Percentiles rank a stretch among this genome's conserved stretches.
phyloP scores from a whole-genome alignment of 2,113 vertebrate genomes.

The Puma concolor region DNA sequence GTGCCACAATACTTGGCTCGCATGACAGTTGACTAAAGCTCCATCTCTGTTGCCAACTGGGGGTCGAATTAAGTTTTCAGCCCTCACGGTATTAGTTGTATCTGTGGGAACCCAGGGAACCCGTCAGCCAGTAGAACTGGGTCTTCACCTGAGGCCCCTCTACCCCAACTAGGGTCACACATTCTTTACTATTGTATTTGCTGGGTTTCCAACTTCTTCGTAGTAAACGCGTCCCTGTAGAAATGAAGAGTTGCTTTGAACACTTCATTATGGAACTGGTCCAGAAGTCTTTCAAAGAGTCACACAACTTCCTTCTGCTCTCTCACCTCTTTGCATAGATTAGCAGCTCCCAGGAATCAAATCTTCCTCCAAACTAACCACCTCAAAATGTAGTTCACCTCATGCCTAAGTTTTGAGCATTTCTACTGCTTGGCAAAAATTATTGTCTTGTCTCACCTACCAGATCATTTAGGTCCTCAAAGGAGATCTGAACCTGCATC shows the following conservation, averaged over 20 bases:
- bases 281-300: background rate
- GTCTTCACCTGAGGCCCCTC: background rate
- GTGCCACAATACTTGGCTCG: background rate
- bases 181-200: background rate
- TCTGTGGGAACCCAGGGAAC: background rate
- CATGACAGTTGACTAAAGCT: background rate
- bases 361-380: background rate
- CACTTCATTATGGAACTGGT: background rate
- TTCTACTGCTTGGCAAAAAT: background rate
- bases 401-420: background rate
- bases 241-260: conserved; percentile 14
- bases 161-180: background rate
- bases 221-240: background rate
- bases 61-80: background rate
- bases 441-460: background rate
- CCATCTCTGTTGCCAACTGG: background rate
- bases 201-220: background rate
- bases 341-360: background rate
- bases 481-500: background rate
- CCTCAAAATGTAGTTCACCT: background rate
- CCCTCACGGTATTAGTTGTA: background rate
- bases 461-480: background rate
- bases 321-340: background rate
- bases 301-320: background rate
- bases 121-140: background rate